A percentile compares a stretch with the other conserved stretches of the same genome.
Conservation (phyloP, 1,140 invertebrate genomes). For the Vollenhovia emeryi region DNA sequence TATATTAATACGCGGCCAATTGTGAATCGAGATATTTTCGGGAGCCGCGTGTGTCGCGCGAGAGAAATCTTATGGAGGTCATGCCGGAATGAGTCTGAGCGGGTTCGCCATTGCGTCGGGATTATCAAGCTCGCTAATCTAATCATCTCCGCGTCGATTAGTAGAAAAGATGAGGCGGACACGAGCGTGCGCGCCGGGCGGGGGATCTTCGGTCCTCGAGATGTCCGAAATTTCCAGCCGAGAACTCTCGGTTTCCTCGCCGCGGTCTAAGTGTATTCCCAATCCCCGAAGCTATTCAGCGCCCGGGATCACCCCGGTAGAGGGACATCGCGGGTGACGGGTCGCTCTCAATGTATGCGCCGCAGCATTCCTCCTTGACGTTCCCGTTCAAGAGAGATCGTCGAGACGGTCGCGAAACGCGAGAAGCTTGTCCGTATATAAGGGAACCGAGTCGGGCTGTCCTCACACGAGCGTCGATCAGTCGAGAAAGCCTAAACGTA, state of each 20-base stretch:
- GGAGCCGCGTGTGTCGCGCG: background rate
- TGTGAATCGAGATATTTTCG: slow-evolving; percentile 18
- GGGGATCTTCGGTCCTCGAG: background rate
- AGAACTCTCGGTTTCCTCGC: background rate
- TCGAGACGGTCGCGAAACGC: background rate
- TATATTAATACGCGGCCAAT: background rate
- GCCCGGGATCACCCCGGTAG: background rate
- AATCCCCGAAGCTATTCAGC: slow-evolving; percentile 10
- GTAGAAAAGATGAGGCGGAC: slow-evolving; percentile 6
- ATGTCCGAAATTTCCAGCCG: background rate
- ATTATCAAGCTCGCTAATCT: slow-evolving; percentile 11
- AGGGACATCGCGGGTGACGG: slow-evolving; percentile 14
- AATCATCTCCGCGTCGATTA: slow-evolving; percentile 15
- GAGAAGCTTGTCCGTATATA: slow-evolving; percentile 1
- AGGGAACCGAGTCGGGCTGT: slow-evolving; percentile 26
- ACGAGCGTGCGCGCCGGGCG: no score
- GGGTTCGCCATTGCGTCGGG: background rate
- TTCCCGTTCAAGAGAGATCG: background rate
- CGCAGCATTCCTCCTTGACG: background rate
- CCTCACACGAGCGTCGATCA: slow-evolving; percentile 33
- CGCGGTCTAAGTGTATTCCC: background rate
- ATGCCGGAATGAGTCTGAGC: background rate
- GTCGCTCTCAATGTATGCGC: background rate
- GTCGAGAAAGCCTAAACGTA: slow-evolving; percentile 64
- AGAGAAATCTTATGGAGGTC: background rate